Percentiles rank a stretch among this genome's conserved stretches.
These are phyloP conservation scores for Junco hyemalis DNA, from an alignment of 2,113 vertebrate species.

Conservation along the genomic window DNA sequence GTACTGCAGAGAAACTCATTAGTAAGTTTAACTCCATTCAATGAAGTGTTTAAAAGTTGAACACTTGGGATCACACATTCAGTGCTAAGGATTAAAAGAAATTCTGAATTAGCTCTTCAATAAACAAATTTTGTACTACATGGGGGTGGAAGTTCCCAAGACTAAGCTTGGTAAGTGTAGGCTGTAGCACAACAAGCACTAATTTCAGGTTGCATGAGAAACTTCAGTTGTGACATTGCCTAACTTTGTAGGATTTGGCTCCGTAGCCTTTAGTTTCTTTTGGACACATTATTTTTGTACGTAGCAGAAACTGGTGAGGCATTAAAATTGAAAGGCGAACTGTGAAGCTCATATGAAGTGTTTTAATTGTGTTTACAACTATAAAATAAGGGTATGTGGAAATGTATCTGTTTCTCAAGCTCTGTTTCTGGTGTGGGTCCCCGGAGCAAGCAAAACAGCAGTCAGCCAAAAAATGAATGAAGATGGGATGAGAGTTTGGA, in stretches of 20 bases:
- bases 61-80: neutral
- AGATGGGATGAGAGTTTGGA: neutral
- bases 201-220: neutral
- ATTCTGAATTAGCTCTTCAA: neutral
- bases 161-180: neutral
- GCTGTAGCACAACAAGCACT: neutral
- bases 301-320: neutral
- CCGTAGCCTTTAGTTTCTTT: neutral
- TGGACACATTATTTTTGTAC: neutral
- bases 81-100: neutral
- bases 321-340: neutral
- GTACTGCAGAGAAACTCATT: neutral
- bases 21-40: slow-evolving; percentile 5
- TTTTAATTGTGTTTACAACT: neutral
- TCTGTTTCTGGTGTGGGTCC: neutral
- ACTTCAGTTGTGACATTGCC: neutral
- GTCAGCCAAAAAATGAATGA: neutral
- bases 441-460: neutral
- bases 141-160: fast-evolving
- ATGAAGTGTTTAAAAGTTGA: neutral
- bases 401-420: neutral
- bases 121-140: neutral
- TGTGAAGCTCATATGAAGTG: neutral
- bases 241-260: neutral
- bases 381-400: neutral